phyloP scores from a whole-genome alignment of 2,797 vertebrate species.

The Helarctos malayanus region DNA sequence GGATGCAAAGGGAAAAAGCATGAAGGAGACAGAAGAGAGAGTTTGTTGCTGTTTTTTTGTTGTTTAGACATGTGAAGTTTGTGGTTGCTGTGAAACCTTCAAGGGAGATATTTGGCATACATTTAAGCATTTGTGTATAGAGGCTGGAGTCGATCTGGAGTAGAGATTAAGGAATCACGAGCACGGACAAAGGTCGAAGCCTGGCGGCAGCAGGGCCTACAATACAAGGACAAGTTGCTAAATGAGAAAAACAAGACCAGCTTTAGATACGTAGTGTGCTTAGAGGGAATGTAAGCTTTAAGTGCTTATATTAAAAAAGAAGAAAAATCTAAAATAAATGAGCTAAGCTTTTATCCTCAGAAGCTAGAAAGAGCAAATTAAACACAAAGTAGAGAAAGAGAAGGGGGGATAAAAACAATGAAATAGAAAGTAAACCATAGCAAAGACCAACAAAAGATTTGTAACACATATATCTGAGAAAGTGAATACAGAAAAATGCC shows the following conservation, averaged over 20 bases:
- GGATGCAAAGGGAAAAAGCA: background rate
- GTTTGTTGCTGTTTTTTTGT: too few relatives aligned
- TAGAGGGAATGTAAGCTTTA: background rate
- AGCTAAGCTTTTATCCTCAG: background rate
- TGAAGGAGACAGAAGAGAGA: background rate
- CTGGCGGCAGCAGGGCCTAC: background rate
- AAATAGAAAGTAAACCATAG: background rate
- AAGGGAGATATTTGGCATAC: background rate
- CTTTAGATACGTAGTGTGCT: accelerated
- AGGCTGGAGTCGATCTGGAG: background rate
- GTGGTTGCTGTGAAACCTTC: background rate
- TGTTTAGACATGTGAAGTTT: background rate
- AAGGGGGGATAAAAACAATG: background rate
- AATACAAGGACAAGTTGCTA: too few relatives aligned
- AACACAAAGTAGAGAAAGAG: background rate
- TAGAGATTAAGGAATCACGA: background rate
- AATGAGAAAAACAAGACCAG: background rate
- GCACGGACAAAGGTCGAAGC: background rate
- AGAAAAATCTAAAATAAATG: background rate
- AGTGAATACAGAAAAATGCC: background rate
- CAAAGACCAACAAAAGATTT: background rate
- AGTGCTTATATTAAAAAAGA: background rate
- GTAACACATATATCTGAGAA: background rate
- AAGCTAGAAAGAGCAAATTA: conserved; percentile 1
- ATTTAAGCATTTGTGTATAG: background rate